Conservation (phyloP, 2,888 invertebrate species). For the Atrina japonica region DNA sequence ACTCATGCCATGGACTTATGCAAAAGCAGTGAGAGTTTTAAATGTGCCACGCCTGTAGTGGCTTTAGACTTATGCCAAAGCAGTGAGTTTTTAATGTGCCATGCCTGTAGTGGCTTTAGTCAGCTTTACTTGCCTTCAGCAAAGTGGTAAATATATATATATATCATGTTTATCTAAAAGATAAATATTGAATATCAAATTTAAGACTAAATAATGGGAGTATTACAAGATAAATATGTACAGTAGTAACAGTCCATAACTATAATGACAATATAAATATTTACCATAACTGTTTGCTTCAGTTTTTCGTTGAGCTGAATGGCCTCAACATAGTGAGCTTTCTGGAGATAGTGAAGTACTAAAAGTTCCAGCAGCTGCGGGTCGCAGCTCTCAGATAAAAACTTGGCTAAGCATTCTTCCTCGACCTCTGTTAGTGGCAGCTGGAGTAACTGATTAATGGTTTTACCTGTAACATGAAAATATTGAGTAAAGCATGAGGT, state of each 20-base stretch:
- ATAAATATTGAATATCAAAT: too few species aligned
- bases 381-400: constrained; percentile 84
- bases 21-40: too few species aligned
- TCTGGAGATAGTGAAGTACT: constrained; percentile 87
- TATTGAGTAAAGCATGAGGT: not conserved
- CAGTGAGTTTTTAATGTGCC: too few species aligned
- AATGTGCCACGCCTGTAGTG: too few species aligned
- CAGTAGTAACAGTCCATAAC: not conserved
- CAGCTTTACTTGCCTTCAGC: too few species aligned
- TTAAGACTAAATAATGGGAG: too few species aligned
- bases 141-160: too few species aligned
- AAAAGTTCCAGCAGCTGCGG: constrained; percentile 85
- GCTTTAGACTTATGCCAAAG: too few species aligned
- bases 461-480: constrained; percentile 64
- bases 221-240: too few species aligned
- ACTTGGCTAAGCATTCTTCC: constrained; percentile 86
- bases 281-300: constrained; percentile 69
- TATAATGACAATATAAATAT: constrained; percentile 18
- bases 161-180: too few species aligned
- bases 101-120: too few species aligned
- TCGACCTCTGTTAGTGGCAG: constrained; percentile 85
- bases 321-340: constrained; percentile 81
- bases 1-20: too few species aligned
- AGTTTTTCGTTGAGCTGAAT: constrained; percentile 80
- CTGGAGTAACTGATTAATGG: constrained; percentile 84